Percentiles rank a stretch among this genome's conserved stretches.
Evolutionary conservation across 64 coral and sea anemone genomes (phyloP).

Genomic region (Orbicella faveolata): DNA sequence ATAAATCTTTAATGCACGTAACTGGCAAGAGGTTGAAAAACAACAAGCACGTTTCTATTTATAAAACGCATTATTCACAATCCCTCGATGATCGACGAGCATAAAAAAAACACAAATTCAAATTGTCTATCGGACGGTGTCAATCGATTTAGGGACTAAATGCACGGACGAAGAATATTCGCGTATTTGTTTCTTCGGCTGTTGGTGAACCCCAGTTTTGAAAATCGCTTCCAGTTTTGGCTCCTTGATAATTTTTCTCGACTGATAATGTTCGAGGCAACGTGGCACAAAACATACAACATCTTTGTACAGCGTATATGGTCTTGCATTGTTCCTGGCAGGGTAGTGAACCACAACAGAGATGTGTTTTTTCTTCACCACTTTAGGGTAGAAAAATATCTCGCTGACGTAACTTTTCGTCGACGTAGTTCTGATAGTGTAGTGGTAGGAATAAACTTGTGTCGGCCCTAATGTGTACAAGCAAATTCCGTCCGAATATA

Average conservation of each 20-base stretch:
- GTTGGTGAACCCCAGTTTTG: conserved; percentile 15
- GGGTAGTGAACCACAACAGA: conserved; percentile 20
- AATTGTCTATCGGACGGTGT: not conserved
- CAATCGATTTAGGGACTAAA: not conserved
- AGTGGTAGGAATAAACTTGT: conserved; percentile 26
- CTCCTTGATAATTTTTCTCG: conserved; percentile 17
- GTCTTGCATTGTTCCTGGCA: conserved; percentile 22
- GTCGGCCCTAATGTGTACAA: conserved; percentile 3
- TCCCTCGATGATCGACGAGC: not conserved
- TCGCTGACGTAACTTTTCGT: conserved; percentile 18
- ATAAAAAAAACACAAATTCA: not conserved
- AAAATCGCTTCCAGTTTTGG: conserved; percentile 21
- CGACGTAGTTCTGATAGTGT: not conserved
- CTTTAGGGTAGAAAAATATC: conserved; percentile 32
- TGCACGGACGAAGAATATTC: conserved; percentile 19
- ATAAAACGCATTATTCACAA: not conserved
- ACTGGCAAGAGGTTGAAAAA: not conserved
- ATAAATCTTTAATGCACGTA: conserved; percentile 10
- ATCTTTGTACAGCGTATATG: conserved; percentile 8
- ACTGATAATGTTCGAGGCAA: conserved; percentile 20
- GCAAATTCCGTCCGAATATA: conserved; percentile 30
- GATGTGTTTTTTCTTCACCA: conserved; percentile 26
- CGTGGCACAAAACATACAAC: conserved; percentile 12
- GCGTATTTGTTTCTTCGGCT: not conserved
- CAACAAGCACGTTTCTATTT: not conserved